Percentiles rank a stretch among this genome's conserved stretches.
Evolutionary conservation across 2,888 invertebrate genomes (phyloP).

Genomic region (Eurois occulta): DNA sequence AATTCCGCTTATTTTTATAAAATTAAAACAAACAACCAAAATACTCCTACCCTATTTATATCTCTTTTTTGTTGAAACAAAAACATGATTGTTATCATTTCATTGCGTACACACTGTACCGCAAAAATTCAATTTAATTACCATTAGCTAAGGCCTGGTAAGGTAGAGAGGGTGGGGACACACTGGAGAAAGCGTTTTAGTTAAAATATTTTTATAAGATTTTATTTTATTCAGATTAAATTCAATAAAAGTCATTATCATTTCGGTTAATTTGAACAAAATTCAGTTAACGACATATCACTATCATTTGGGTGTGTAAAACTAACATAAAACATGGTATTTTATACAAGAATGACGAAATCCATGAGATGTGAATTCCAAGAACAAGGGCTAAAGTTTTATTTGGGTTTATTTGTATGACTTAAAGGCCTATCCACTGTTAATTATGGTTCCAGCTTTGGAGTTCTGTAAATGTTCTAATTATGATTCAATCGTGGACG

Average conservation of each 20-base stretch:
- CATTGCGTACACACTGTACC: constrained; percentile 69
- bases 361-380: neutral
- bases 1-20: constrained; percentile 24
- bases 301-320: neutral
- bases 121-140: constrained; percentile 77
- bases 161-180: constrained; percentile 44
- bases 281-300: too few relatives aligned
- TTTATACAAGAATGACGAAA: neutral
- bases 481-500: neutral
- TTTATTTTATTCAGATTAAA: neutral
- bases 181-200: constrained; percentile 20
- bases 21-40: constrained; percentile 33
- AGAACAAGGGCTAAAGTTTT: neutral
- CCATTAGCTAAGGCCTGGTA: constrained; percentile 65
- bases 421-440: neutral
- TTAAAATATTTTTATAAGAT: neutral
- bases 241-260: neutral
- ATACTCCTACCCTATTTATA: constrained; percentile 40
- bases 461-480: neutral
- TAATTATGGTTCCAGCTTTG: neutral
- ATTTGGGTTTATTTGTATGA: neutral
- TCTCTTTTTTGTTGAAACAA: constrained; percentile 55
- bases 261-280: neutral
- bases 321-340: neutral
- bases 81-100: constrained; percentile 74